phyloP scores from a whole-genome alignment of 2,797 vertebrate genomes.

The Dromococcyx pavoninus region DNA sequence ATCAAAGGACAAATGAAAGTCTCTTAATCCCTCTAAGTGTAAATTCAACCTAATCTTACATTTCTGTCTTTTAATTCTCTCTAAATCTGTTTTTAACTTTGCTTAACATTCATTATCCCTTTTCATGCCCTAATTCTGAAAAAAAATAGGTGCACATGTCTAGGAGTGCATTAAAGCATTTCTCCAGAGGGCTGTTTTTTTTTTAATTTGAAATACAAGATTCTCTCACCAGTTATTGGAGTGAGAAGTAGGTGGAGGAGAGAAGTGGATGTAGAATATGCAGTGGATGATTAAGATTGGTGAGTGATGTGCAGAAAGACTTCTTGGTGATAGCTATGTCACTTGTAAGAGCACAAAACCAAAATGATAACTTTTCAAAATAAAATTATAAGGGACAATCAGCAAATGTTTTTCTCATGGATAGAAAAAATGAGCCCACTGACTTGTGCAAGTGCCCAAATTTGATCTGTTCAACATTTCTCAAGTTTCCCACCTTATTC shows the following conservation, averaged over 20 bases:
- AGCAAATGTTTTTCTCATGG: background rate
- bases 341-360: background rate
- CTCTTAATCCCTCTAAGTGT: conserved; percentile 67
- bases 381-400: background rate
- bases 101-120: conserved; percentile 54
- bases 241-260: background rate
- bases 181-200: background rate
- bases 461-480: background rate
- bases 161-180: background rate
- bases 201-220: background rate
- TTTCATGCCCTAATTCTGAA: conserved; percentile 14
- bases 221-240: background rate
- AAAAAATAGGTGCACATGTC: background rate
- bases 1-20: conserved; percentile 72
- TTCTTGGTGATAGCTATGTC: background rate
- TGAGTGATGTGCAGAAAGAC: background rate
- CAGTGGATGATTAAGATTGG: background rate
- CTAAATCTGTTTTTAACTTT: conserved; percentile 70
- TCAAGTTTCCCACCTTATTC: background rate
- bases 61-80: conserved; percentile 65
- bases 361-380: background rate
- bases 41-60: conserved; percentile 66
- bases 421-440: background rate
- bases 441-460: background rate
- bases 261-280: background rate